A percentile compares a stretch with the other conserved stretches of the same genome.
Conservation (phyloP, 2,113 vertebrate genomes). For the Lates calcarifer region DNA sequence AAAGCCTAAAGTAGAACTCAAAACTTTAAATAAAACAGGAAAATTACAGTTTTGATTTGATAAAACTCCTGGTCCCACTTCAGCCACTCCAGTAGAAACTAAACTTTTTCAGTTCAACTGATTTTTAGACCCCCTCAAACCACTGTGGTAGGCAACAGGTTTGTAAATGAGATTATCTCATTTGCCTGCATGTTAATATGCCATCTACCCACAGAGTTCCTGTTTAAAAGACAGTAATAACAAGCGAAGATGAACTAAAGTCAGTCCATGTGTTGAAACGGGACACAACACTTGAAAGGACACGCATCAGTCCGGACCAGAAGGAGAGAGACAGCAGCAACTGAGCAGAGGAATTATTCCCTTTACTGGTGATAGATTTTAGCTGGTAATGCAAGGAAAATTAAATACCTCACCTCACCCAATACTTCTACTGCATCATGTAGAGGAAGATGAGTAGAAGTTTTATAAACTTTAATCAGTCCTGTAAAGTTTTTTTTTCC, state of each 20-base stretch:
- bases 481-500: background rate
- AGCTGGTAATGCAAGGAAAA: constrained; percentile 1
- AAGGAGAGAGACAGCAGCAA: background rate
- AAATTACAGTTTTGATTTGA: background rate
- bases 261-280: background rate
- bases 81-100: background rate
- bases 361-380: background rate
- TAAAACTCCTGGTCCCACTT: background rate
- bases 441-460: background rate
- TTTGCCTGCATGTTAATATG: background rate
- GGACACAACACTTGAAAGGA: background rate
- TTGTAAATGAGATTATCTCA: background rate
- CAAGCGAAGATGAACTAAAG: constrained; percentile 5
- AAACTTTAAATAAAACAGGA: background rate
- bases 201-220: background rate
- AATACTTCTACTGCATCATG: background rate
- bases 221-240: background rate
- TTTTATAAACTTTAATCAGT: constrained; percentile 9
- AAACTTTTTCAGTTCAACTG: background rate
- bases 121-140: background rate
- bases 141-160: background rate
- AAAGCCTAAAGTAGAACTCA: background rate
- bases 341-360: constrained; percentile 3
- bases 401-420: background rate
- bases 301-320: background rate